Evolutionary conservation across 64 coral and sea anemone genomes (phyloP), one percentile per base, ranked within the genome.

Genomic region (Dendrophyllia cribrosa): DNA sequence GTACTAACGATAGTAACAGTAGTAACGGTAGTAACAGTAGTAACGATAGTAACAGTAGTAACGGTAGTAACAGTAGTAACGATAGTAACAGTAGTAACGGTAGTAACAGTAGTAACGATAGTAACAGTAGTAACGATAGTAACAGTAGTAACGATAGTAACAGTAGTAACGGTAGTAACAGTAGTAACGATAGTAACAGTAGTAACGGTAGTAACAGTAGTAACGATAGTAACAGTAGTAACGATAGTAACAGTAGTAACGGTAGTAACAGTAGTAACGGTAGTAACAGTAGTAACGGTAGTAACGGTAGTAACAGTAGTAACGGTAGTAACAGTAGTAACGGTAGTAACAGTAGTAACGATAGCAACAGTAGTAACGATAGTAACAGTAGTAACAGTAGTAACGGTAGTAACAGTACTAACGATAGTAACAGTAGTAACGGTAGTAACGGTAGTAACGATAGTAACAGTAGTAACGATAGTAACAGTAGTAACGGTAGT

Each of bases 361-460:
- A 52, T 55, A 80, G 53, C 59, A 23, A 24, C 15, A 56, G 47
- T 19, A 16, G 14, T 52, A 55, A 80, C 50, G 19, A 58, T 58
- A 79, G 53, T 56, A 49, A 19, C n/a, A 79, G 53, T 56, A 16
- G 51, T 51, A 81, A 55, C 69, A n/a, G 43, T 68, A 86, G 63
- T 52, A 51, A 20, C 19, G 67, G 43, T 46, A 46, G 34, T 53
- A 69, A 45, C 45, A 53, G 83, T n/a, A 71, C 34, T 70, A 70
- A 46, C 14, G 67, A 22, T n/a, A 70, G 43, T 62, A 63, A 25
- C 19, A 83, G 58, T 62, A 63, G 58, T 44, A 83, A 11, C 25
- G 61, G 22, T 15, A 83, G 58, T 4, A 14, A 26, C 44, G 61
- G 58, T 61, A 34, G 24, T 26, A 83, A 59, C 0, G 61, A 25